Base-by-base conservation (phyloP, 2,797 vertebrate genomes). In the Gouania willdenowi region DNA sequence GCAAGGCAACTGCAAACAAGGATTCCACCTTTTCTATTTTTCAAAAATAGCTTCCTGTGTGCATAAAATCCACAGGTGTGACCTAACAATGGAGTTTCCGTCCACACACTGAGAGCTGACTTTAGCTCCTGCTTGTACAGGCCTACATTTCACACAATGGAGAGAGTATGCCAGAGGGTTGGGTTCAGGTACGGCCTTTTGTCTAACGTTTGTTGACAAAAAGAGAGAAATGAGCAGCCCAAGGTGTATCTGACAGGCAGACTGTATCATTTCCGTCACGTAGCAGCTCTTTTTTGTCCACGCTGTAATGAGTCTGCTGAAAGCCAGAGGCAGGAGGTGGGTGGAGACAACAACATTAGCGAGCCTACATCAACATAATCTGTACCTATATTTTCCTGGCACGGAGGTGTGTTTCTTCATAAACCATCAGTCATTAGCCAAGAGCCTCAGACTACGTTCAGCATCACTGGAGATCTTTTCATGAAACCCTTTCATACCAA, bases 111-210 rank as follows among this genome's bases (percentile, higher is more conserved):
- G 38, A 46, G 25, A 39, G 22, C 19, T 54, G 27, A 66, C 58
- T 40, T 63, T 56, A 56, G 55, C 62, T 28, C 4, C 41, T 52
- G 66, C 54, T 65, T 71, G 38, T 41, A 27, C 38, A 66, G 55
- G 67, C 59, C 68, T 47, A 64, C 49, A 41, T 58, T 59, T 53
- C 40, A 49, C 52, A 77, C 76, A 82, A 71, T 44, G 56, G 64
- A 18, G 40, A 49, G 63, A 66, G 78, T 70, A 73, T 41, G 49
- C 61, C 49, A 66, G 48, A 68, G 75, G 75, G 76, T 47, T 52
- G 61, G 74, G 79, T 65, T 71, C 77, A 70, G 72, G 69, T 66
- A 66, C 20, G 6, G 49, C 71, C n/a, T 61, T 73, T 73, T 77
- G 74, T 78, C 35, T 35, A 9, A 14, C 50, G 27, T 42, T 70